Conservation (phyloP, 2,888 invertebrate species). For the Ametastegia equiseti region DNA sequence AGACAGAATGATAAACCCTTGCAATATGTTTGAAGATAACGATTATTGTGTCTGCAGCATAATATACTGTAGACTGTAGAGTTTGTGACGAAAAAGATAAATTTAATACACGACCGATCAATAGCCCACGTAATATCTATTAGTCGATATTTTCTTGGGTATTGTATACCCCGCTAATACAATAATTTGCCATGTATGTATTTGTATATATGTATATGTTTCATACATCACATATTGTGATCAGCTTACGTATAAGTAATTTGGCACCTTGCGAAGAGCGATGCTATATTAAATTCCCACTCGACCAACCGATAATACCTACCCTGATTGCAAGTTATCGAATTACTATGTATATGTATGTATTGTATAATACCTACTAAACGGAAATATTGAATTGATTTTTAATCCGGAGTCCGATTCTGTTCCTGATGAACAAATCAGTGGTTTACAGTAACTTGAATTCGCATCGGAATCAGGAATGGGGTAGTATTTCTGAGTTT, state of each 20-base stretch:
- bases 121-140: background rate
- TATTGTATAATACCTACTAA: too few relatives aligned
- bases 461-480: background rate
- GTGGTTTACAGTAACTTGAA: background rate
- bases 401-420: background rate
- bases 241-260: constrained; percentile 3
- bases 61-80: too few relatives aligned
- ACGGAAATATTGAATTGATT: background rate
- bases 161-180: background rate
- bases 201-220: too few relatives aligned
- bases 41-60: too few relatives aligned
- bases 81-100: constrained; percentile 6
- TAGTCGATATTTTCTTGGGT: background rate
- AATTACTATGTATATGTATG: too few relatives aligned
- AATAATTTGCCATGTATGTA: background rate
- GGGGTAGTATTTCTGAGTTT: too few relatives aligned
- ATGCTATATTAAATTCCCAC: background rate
- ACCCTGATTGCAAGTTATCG: background rate
- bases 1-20: background rate
- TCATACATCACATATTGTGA: too few relatives aligned
- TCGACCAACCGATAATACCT: background rate
- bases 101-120: background rate
- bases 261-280: background rate
- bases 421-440: background rate
- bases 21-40: constrained; percentile 10